Percentiles rank a stretch among this genome's conserved stretches.
phyloP scores from a whole-genome alignment of 1,140 invertebrate species.

The Macrosteles quadrilineatus region DNA sequence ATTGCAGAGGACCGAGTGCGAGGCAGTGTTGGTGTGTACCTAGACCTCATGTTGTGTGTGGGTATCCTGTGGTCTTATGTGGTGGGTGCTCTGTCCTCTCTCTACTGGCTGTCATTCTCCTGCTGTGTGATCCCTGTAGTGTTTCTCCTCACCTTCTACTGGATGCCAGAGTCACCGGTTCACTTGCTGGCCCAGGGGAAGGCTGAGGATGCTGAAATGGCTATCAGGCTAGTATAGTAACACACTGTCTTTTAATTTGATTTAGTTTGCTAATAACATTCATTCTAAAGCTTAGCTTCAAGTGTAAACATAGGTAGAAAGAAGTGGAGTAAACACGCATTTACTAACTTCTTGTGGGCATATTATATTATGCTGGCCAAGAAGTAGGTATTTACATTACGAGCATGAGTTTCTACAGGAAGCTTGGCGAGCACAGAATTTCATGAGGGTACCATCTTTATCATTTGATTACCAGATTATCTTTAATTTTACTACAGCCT shows the following conservation, averaged over 20 bases:
- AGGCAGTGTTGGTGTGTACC: slow-evolving; percentile 59
- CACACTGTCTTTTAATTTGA: not conserved
- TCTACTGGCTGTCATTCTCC: slow-evolving; percentile 50
- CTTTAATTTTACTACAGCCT: no score
- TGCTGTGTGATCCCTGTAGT: slow-evolving; percentile 50
- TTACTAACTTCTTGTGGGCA: no score
- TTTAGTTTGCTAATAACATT: not conserved
- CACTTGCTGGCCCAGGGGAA: slow-evolving; percentile 40
- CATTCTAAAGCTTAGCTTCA: not conserved
- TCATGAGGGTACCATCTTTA: no score
- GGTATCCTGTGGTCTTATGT: slow-evolving; percentile 59
- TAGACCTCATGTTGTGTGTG: slow-evolving; percentile 59
- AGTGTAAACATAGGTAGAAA: no score
- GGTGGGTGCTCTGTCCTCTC: slow-evolving; percentile 52
- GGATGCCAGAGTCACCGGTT: slow-evolving; percentile 54
- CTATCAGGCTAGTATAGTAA: slow-evolving; percentile 49
- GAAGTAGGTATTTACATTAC: no score
- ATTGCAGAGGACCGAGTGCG: slow-evolving; percentile 55
- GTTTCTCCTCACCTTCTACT: slow-evolving; percentile 52
- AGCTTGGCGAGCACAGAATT: no score
- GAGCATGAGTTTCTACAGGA: no score
- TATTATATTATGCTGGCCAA: no score
- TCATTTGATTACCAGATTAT: no score
- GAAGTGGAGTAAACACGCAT: no score
- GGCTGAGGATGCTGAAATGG: slow-evolving; percentile 39